Evolutionary conservation across 35 echinoderm and acorn worm genomes (phyloP).

Genomic region (Heliocidaris erythrogramma): DNA sequence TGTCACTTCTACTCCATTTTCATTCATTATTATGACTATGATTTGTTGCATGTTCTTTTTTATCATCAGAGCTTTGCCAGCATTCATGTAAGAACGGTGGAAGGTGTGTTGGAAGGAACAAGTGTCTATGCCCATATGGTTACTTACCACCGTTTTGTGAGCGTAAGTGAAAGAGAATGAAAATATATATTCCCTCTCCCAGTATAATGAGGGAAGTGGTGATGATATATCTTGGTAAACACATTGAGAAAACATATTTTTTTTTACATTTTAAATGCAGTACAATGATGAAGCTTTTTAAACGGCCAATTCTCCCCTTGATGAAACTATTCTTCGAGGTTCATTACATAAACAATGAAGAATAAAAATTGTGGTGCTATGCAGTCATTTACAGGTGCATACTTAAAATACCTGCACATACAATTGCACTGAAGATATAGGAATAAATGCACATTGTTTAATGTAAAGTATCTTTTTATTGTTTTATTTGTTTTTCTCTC

Average conservation of each 20-base stretch:
- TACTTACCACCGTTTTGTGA: constrained; percentile 28
- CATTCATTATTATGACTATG: not conserved
- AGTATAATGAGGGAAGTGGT: too few species aligned
- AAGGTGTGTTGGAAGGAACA: constrained; percentile 44
- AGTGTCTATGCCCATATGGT: constrained; percentile 55
- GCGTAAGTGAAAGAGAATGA: not conserved
- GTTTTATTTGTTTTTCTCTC: not conserved
- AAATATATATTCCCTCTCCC: not conserved
- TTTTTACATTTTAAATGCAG: not conserved
- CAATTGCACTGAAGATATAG: too few species aligned
- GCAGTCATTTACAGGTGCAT: too few species aligned
- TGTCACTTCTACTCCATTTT: not conserved
- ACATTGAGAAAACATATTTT: not conserved
- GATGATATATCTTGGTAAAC: not conserved
- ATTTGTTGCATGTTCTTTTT: not conserved
- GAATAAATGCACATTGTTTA: too few species aligned
- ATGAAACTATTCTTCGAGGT: not conserved
- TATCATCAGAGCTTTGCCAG: constrained; percentile 48
- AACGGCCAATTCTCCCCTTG: not conserved
- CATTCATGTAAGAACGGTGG: constrained; percentile 68
- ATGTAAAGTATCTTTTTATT: too few species aligned
- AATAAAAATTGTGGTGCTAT: not conserved
- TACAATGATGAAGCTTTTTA: not conserved
- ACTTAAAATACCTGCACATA: too few species aligned
- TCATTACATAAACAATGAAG: not conserved